A percentile compares a stretch with the other conserved stretches of the same genome.
These are phyloP conservation scores for Enteromius anoplus DNA, from an alignment of 2,797 vertebrate species.

Conservation along the genomic window DNA sequence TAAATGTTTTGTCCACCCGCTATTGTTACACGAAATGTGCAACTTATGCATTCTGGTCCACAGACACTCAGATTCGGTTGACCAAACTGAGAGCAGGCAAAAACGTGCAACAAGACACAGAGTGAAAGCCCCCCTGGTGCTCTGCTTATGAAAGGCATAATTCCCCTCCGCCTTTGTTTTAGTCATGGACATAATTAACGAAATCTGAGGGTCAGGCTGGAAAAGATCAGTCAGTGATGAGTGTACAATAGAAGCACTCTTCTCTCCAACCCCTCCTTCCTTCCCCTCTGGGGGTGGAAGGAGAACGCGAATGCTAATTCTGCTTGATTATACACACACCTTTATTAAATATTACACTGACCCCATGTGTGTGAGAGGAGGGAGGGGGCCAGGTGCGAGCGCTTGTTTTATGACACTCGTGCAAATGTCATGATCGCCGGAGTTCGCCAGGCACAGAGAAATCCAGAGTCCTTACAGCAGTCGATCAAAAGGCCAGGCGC, in stretches of 20 bases:
- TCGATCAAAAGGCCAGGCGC: constrained; percentile 87
- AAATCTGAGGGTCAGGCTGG: constrained; percentile 79
- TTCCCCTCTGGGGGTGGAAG: constrained; percentile 86
- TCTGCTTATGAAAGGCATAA: constrained; percentile 59
- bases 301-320: constrained; percentile 95
- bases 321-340: constrained; percentile 91
- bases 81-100: not conserved
- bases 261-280: constrained; percentile 67
- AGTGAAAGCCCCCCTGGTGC: constrained; percentile 27
- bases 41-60: not conserved
- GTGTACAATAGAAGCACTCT: constrained; percentile 86
- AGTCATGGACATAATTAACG: constrained; percentile 48
- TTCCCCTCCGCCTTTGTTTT: constrained; percentile 47
- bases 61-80: not conserved
- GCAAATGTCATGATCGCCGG: constrained; percentile 94
- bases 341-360: constrained; percentile 99
- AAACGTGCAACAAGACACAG: constrained; percentile 3
- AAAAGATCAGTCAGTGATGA: constrained; percentile 86
- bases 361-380: constrained; percentile 69
- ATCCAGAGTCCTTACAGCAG: constrained; percentile 85
- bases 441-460: constrained; percentile 81
- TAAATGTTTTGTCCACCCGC: not conserved
- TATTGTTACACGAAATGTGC: too few relatives aligned
- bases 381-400: constrained; percentile 37
- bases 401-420: constrained; percentile 79